Evolutionary conservation across 2,797 vertebrate species (phyloP), one percentile per base, ranked within the genome.

Genomic region (Ctenopoma kingsleyae): DNA sequence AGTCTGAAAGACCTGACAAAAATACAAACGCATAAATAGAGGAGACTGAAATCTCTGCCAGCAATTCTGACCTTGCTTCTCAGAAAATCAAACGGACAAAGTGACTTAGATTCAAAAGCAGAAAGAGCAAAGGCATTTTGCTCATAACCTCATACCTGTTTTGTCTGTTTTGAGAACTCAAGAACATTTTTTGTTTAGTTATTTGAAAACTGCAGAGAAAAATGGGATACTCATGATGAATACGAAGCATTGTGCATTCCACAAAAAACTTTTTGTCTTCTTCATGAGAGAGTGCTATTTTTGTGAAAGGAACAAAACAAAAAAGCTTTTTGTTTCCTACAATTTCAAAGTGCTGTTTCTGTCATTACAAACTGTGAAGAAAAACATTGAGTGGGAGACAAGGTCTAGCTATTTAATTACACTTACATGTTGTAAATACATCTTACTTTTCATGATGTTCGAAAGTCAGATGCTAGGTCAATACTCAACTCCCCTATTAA

Each of bases 21-120:
- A 91, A 90, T 85, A 90, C 77, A 85, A 89, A 88, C 30, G 52
- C 65, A 70, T 74, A 83, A 87, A 89, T 74, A 85, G 80, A 73
- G 66, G 74, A 87, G 76, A 87, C 49, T 55, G 64, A 79, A 83
- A 80, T 82, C 75, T 84, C 56, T 61, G 67, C 63, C 78, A 83
- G 71, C 44, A 43, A 50, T 71, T 81, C 69, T 87, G 84, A 91
- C 89, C 87, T 88, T 85, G 88, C 57, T 62, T 81, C 76, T 74
- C 65, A 44, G 60, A 79, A 82, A 85, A 85, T 82, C 60, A 72
- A 79, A 83, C 32, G 17, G 76, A 81, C 71, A 76, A 80, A 79
- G 60, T 56, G 59, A 67, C 68, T 84, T 58, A 19, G 64, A 74
- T 70, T 80, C 43, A 81, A 79, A 84, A 61, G 60, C 30, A 82